Evolutionary conservation across 2,113 vertebrate genomes (phyloP).

Genomic region (Tragelaphus imberbis): DNA sequence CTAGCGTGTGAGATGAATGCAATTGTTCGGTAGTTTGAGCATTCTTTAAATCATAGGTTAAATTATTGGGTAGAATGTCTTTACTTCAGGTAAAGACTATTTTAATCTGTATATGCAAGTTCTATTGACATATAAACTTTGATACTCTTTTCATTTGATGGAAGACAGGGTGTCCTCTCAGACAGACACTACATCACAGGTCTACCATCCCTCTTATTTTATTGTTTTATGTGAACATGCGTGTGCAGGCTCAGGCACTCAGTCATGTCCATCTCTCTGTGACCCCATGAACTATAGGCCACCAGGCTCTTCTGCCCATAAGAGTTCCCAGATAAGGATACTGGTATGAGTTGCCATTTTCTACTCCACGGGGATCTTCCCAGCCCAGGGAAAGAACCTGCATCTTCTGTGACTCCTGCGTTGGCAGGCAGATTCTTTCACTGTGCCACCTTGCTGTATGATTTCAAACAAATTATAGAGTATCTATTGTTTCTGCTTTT

Average conservation of each 20-base stretch:
- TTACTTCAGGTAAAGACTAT: background rate
- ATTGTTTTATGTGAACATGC: background rate
- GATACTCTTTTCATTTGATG: background rate
- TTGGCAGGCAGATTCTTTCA: background rate
- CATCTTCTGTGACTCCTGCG: background rate
- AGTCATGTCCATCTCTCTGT: background rate
- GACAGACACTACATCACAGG: background rate
- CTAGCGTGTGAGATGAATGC: too few relatives aligned
- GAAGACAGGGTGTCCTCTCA: background rate
- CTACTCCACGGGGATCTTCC: background rate
- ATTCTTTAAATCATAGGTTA: background rate
- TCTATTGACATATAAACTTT: background rate
- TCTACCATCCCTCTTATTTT: background rate
- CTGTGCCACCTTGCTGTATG: background rate
- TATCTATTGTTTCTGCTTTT: background rate
- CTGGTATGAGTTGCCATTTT: background rate
- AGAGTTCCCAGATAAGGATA: background rate
- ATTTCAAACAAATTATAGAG: background rate
- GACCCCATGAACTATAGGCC: background rate
- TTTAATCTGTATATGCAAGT: background rate
- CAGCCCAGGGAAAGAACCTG: background rate
- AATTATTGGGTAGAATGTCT: background rate
- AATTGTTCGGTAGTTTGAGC: too few relatives aligned
- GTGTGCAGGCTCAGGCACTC: rapidly evolving
- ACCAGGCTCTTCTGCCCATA: background rate